These are phyloP conservation scores for Stichopus chloronotus DNA, from an alignment of 35 echinoderm and acorn worm genomes.

Conservation along the genomic window DNA sequence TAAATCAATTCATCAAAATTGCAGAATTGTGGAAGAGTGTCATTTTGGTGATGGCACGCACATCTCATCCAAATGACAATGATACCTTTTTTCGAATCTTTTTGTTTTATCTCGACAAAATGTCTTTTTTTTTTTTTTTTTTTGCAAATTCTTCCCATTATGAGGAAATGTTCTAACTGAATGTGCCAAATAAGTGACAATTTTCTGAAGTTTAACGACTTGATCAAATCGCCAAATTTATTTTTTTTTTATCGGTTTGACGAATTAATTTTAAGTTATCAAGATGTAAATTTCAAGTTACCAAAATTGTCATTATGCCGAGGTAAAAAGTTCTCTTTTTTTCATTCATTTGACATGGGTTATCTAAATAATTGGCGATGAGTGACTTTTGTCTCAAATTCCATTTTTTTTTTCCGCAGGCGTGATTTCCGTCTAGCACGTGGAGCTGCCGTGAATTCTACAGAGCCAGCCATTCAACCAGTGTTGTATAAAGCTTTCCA, in stretches of 20 bases:
- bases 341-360: neutral
- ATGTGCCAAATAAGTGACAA: too few relatives aligned
- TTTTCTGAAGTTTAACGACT: too few relatives aligned
- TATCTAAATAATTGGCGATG: neutral
- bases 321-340: neutral
- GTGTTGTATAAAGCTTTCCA: conserved; percentile 36
- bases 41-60: neutral
- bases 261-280: neutral
- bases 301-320: neutral
- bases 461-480: conserved; percentile 41
- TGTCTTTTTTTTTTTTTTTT: neutral
- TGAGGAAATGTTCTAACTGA: too few relatives aligned
- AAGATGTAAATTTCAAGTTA: neutral
- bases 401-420: neutral
- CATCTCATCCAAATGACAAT: neutral
- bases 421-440: conserved; percentile 56
- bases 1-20: neutral
- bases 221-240: too few relatives aligned
- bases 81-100: neutral
- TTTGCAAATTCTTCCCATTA: neutral
- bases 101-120: neutral
- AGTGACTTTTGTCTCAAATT: neutral
- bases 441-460: conserved; percentile 22
- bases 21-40: neutral
- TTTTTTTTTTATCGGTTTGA: too few relatives aligned